These are phyloP conservation scores for Anguilla marmorata DNA, from an alignment of 2,797 vertebrate genomes.

Conservation along the genomic window DNA sequence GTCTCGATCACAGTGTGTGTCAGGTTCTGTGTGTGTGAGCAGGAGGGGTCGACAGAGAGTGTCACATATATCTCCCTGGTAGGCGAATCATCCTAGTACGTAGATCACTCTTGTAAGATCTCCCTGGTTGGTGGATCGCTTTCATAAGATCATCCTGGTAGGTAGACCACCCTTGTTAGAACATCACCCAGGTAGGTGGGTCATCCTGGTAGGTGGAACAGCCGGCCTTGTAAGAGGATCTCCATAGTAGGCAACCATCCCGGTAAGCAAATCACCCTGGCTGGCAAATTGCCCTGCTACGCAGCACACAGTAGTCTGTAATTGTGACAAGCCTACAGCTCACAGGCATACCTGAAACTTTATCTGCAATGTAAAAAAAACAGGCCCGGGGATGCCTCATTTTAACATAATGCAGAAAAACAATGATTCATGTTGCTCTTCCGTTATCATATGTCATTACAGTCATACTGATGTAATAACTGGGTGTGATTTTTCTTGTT, in stretches of 20 bases:
- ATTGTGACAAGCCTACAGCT: slow-evolving; percentile 63
- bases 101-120: slow-evolving; percentile 53
- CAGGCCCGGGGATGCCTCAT: slow-evolving; percentile 49
- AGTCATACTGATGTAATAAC: too few species aligned
- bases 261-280: slow-evolving; percentile 43
- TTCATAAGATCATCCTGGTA: background rate
- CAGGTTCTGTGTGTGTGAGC: slow-evolving; percentile 32
- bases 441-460: too few species aligned
- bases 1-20: background rate
- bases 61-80: background rate
- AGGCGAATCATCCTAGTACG: slow-evolving; percentile 53
- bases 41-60: slow-evolving; percentile 5
- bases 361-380: slow-evolving; percentile 54
- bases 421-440: too few species aligned
- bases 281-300: background rate
- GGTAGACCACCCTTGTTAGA: background rate
- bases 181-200: background rate
- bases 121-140: background rate
- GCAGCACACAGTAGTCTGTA: slow-evolving; percentile 47
- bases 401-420: too few species aligned
- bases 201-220: slow-evolving; percentile 34
- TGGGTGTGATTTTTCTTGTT: too few species aligned
- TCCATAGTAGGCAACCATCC: slow-evolving; percentile 35
- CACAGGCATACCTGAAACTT: slow-evolving; percentile 60
- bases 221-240: slow-evolving; percentile 46